phyloP scores from a whole-genome alignment of 2,113 vertebrate genomes.

The Labrus mixtus region DNA sequence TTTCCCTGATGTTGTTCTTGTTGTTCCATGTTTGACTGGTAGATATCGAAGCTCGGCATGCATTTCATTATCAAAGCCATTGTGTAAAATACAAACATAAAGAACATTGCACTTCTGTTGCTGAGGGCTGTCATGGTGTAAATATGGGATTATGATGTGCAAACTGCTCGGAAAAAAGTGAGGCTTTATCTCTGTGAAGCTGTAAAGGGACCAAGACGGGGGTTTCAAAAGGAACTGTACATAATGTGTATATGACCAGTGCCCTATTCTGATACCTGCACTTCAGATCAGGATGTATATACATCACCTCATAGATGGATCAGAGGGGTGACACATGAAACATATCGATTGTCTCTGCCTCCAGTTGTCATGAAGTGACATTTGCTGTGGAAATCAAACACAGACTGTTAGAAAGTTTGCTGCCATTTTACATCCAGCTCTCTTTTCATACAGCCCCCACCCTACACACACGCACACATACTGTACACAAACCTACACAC shows the following conservation, averaged over 20 bases:
- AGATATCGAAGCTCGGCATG: conserved; percentile 89
- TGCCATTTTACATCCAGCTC: conserved; percentile 75
- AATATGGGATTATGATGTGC: conserved; percentile 76
- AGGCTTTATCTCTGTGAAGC: conserved; percentile 63
- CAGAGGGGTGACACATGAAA: conserved; percentile 54
- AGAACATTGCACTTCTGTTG: conserved; percentile 85
- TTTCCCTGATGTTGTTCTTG: conserved; percentile 82
- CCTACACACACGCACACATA: conserved; percentile 25
- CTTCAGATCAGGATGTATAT: conserved; percentile 80
- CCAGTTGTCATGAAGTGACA: conserved; percentile 78
- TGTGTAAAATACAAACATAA: conserved; percentile 78
- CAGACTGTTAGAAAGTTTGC: conserved; percentile 85
- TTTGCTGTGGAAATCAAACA: conserved; percentile 84
- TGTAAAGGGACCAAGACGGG: conserved; percentile 77
- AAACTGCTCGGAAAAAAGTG: conserved; percentile 51
- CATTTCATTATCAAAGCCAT: conserved; percentile 84
- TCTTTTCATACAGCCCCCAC: conserved; percentile 53
- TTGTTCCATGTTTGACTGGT: conserved; percentile 84
- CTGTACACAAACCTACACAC: conserved; percentile 35
- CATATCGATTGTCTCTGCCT: conserved; percentile 83
- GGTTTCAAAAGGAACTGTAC: conserved; percentile 81
- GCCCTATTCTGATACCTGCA: conserved; percentile 78
- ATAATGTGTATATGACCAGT: conserved; percentile 87
- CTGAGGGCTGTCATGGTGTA: conserved; percentile 84
- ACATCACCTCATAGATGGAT: conserved; percentile 78